These are phyloP conservation scores for Schrankia costaestrigalis DNA, from an alignment of 2,888 invertebrate species.

Conservation along the genomic window DNA sequence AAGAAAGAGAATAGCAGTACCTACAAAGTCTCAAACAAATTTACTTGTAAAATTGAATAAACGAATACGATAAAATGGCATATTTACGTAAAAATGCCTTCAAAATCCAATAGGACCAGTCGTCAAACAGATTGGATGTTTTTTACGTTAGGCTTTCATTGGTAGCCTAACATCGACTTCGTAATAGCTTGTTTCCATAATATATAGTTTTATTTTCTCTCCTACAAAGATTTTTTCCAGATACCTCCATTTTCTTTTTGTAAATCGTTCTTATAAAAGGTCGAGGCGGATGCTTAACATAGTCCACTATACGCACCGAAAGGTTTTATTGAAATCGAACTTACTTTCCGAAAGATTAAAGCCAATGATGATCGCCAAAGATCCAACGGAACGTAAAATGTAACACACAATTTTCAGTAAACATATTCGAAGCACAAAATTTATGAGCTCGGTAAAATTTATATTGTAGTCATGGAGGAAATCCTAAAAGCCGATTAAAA, in stretches of 20 bases:
- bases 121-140: conserved; percentile 31
- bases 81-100: conserved; percentile 54
- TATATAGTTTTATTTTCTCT: conserved; percentile 20
- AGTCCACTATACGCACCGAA: conserved; percentile 7
- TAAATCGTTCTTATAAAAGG: conserved; percentile 17
- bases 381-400: conserved; percentile 8
- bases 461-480: conserved; percentile 1
- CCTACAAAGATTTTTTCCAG: conserved; percentile 13
- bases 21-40: conserved; percentile 47
- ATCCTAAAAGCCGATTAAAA: conserved; percentile 1
- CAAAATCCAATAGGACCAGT: conserved; percentile 45
- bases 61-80: conserved; percentile 57
- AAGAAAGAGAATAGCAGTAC: conserved; percentile 42
- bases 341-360: conserved; percentile 14
- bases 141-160: conserved; percentile 17
- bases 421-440: conserved; percentile 8
- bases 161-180: conserved; percentile 8
- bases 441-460: background rate
- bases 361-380: conserved; percentile 10
- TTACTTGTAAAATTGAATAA: conserved; percentile 56
- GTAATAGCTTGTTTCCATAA: conserved; percentile 17
- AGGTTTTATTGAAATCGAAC: conserved; percentile 10
- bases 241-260: conserved; percentile 13
- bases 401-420: conserved; percentile 7
- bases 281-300: conserved; percentile 14